Percentiles rank a stretch among this genome's conserved stretches.
Conservation (phyloP, 2,113 vertebrate genomes). For the Rhadina sibilatrix region DNA sequence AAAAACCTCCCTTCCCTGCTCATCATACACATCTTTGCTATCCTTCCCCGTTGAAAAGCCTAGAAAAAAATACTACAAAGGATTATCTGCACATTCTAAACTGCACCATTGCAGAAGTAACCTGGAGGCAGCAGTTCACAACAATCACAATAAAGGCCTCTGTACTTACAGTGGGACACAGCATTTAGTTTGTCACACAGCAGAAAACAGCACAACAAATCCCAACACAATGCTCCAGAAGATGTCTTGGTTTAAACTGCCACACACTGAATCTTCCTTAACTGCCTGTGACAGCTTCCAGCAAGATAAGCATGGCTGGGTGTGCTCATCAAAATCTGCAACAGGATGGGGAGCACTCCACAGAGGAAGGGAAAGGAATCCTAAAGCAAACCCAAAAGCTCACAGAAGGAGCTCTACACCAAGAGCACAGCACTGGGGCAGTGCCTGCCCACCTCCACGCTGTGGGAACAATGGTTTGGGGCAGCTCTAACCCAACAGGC, state of each 20-base stretch:
- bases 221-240: not conserved
- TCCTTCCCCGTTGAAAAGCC: not conserved
- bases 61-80: not conserved
- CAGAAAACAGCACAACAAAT: not conserved
- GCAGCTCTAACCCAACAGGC: not conserved
- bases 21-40: not conserved
- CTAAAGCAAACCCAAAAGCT: not conserved
- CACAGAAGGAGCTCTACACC: not conserved
- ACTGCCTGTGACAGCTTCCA: not conserved
- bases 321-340: not conserved
- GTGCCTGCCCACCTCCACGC: not conserved
- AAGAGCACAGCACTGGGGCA: not conserved
- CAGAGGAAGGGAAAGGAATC: no score
- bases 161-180: no score
- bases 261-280: not conserved
- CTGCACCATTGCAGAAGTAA: not conserved
- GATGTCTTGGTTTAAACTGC: not conserved
- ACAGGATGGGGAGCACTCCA: not conserved
- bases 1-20: not conserved
- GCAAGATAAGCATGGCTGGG: rapidly evolving
- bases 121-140: not conserved
- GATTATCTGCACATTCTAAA: not conserved
- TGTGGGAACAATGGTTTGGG: rapidly evolving
- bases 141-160: not conserved
- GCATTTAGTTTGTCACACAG: not conserved